Conservation (phyloP, 2,797 vertebrate genomes). For the Chaenodraco wilsoni region DNA sequence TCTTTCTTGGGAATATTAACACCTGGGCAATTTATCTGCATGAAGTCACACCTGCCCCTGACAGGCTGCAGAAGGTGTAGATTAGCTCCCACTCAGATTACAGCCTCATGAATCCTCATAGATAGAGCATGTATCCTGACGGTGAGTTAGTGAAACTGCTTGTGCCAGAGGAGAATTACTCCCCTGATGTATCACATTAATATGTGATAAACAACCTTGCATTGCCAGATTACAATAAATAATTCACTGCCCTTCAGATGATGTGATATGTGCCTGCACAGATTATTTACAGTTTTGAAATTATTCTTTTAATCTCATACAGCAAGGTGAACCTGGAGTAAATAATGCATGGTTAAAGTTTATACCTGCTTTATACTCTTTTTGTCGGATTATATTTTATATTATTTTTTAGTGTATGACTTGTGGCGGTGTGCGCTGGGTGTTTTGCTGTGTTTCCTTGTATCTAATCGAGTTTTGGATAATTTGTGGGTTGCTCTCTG, state of each 20-base stretch:
- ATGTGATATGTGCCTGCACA: slow-evolving; percentile 79
- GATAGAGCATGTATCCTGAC: slow-evolving; percentile 72
- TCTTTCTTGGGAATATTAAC: slow-evolving; percentile 53
- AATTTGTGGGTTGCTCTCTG: slow-evolving; percentile 39
- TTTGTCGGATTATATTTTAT: slow-evolving; percentile 43
- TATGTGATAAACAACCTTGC: slow-evolving; percentile 87
- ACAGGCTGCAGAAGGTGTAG: slow-evolving; percentile 74
- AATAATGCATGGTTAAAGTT: slow-evolving; percentile 77
- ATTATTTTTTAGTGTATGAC: slow-evolving; percentile 46
- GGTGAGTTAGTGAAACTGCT: slow-evolving; percentile 74
- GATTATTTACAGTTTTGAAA: slow-evolving; percentile 85
- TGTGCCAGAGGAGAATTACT: slow-evolving; percentile 81
- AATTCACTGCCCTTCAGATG: slow-evolving; percentile 85
- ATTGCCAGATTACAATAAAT: slow-evolving; percentile 87
- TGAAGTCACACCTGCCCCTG: slow-evolving; percentile 51
- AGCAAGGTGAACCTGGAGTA: slow-evolving; percentile 78
- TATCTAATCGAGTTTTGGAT: slow-evolving; percentile 50
- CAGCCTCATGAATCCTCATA: slow-evolving; percentile 79
- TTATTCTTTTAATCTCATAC: slow-evolving; percentile 81
- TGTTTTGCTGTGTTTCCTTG: slow-evolving; percentile 37
- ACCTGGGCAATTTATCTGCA: slow-evolving; percentile 63
- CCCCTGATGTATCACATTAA: slow-evolving; percentile 87
- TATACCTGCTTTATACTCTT: slow-evolving; percentile 64
- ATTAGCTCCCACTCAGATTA: slow-evolving; percentile 77
- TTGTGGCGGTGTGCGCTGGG: slow-evolving; percentile 8